Conservation (phyloP, 2,888 invertebrate species). For the Epirrita christyi region DNA sequence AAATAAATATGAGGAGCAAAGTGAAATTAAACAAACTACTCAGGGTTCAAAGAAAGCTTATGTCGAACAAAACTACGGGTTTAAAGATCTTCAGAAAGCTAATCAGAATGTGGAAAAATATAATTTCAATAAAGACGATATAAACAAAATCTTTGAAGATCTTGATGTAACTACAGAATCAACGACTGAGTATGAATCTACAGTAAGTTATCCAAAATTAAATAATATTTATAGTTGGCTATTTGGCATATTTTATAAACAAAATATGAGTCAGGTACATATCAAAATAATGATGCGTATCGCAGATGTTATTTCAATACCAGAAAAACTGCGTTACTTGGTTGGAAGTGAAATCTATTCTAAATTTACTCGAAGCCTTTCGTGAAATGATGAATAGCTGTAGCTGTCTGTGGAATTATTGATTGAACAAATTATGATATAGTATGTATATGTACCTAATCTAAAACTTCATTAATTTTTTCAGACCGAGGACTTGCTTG, state of each 20-base stretch:
- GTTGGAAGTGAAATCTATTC: too few species aligned
- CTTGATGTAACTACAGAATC: slow-evolving; percentile 18
- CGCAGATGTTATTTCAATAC: too few species aligned
- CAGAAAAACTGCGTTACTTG: too few species aligned
- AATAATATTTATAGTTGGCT: neutral
- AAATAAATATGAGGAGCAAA: neutral
- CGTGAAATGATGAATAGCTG: too few species aligned
- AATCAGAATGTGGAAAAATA: slow-evolving; percentile 2
- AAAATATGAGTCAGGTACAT: too few species aligned
- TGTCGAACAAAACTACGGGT: neutral
- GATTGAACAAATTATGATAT: too few species aligned
- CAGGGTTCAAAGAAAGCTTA: slow-evolving; percentile 1
- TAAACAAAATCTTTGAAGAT: slow-evolving; percentile 3
- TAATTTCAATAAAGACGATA: neutral
- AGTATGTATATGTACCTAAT: neutral
- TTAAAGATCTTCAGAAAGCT: neutral
- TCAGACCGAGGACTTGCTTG: slow-evolving; percentile 25
- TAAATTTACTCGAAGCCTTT: too few species aligned
- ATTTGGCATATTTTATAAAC: too few species aligned
- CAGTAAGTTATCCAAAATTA: slow-evolving; percentile 28
- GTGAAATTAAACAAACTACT: slow-evolving; percentile 1
- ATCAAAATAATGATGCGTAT: too few species aligned
- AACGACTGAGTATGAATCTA: slow-evolving; percentile 33
- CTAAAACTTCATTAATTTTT: slow-evolving; percentile 25
- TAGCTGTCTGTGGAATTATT: too few species aligned